Evolutionary conservation across 2,113 vertebrate species (phyloP), one percentile per base, ranked within the genome.

Genomic region (Podarcis muralis): DNA sequence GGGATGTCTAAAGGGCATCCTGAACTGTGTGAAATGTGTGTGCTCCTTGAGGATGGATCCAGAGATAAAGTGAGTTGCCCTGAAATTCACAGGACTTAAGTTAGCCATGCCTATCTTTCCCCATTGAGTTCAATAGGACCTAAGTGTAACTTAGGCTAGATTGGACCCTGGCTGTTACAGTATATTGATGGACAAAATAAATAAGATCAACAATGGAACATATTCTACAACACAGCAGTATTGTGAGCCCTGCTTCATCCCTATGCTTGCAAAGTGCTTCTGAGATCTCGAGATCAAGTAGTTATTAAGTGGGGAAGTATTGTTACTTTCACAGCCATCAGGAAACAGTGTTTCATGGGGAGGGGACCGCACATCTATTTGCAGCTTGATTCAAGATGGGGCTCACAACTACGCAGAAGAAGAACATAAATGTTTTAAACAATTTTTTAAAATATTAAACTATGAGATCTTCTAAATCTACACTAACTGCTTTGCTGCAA

Each of bases 371-470:
- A 79, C 68, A 68, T 76, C 57, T 87, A 30, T 77, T 82, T 86
- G 43, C 9, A 30, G n/a, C 27, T 2, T 3, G 1, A 89, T 68
- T 65, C 84, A 87, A 85, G 69, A 84, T 62, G 20, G 3, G 13
- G 59, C 76, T 90, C 48, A 81, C 65, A 84, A 23, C 43, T 62
- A 48, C 48, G 48, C 9, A 23, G 86, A 84, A 71, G 71, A 91
- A 87, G 30, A 68, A 76, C 8, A 85, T 69, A 43, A 92, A 92
- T 90, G 35, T 90, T 92, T 92, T 32, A 91, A 90, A 83, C 1
- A 20, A 86, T 89, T 91, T 84, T 89, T 48, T 91, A 84, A 91
- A 90, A 90, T 72, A 88, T 92, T 92, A 72, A 92, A 83, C 20
- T 1, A 22, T 1, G 37, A 84, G 18, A 62, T 85, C 74, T 88